Conservation (phyloP, 2,888 invertebrate species). For the Drosophila pegasa region DNA sequence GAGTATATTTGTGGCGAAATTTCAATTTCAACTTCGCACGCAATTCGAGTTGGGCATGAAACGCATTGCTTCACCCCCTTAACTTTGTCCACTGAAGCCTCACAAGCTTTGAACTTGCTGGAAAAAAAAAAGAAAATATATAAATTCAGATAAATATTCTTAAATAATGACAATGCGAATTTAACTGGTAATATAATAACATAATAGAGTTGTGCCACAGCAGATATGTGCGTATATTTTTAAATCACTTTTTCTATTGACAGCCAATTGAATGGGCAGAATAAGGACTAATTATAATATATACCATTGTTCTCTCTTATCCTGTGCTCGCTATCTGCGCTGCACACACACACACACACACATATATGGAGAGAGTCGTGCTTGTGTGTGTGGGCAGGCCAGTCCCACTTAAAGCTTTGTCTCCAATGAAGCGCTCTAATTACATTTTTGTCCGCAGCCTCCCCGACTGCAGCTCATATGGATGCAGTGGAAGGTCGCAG, state of each 20-base stretch:
- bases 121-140: background rate
- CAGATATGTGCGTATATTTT: too few relatives aligned
- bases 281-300: conserved; percentile 51
- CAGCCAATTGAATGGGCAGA: conserved; percentile 52
- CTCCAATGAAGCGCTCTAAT: conserved; percentile 39
- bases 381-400: background rate
- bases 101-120: background rate
- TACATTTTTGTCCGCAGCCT: conserved; percentile 45
- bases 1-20: conserved; percentile 19
- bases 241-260: conserved; percentile 64
- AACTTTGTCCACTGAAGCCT: background rate
- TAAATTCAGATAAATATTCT: background rate
- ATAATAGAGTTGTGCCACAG: too few relatives aligned
- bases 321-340: background rate
- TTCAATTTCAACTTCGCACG: conserved; percentile 34
- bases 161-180: background rate
- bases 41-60: conserved; percentile 10
- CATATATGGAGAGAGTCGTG: background rate
- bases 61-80: conserved; percentile 17
- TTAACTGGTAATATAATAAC: background rate
- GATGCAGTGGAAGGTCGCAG: conserved; percentile 2
- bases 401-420: background rate
- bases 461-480: background rate
- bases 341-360: too few relatives aligned
- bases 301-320: conserved; percentile 31